Conservation (phyloP, 2,888 invertebrate genomes). For the Calameuta idolon region DNA sequence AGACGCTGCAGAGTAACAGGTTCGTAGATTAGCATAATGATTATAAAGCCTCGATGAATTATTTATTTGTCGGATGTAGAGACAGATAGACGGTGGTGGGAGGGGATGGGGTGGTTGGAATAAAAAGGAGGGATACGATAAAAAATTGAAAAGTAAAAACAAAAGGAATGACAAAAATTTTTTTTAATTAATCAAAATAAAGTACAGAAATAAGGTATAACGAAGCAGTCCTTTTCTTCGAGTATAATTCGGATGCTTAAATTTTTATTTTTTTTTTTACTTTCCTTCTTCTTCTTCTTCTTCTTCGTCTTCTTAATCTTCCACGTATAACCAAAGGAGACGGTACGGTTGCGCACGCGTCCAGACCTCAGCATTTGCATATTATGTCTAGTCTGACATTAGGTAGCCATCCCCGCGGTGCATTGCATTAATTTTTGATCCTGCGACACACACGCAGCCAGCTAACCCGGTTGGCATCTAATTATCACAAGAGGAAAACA, state of each 20-base stretch:
- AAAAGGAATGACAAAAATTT: conserved; percentile 25
- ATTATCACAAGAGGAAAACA: conserved; percentile 47
- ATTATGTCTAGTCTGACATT: conserved; percentile 53
- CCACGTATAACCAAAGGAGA: neutral
- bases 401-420: conserved; percentile 54
- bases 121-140: conserved; percentile 21
- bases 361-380: conserved; percentile 57
- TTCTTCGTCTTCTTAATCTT: neutral
- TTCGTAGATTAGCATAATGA: conserved; percentile 66
- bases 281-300: conserved; percentile 11
- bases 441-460: neutral
- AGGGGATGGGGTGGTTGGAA: neutral
- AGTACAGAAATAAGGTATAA: conserved; percentile 20
- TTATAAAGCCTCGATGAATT: conserved; percentile 66
- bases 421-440: conserved; percentile 61
- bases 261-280: neutral
- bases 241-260: conserved; percentile 11
- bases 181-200: conserved; percentile 26
- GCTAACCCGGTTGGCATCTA: conserved; percentile 29
- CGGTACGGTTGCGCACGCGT: conserved; percentile 47
- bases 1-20: conserved; percentile 54
- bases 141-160: conserved; percentile 17
- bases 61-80: conserved; percentile 59
- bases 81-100: conserved; percentile 20
- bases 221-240: conserved; percentile 40